A percentile compares a stretch with the other conserved stretches of the same genome.
These are phyloP conservation scores for Hydrolagus colliei DNA, from an alignment of 2,797 vertebrate genomes.

Conservation along the genomic window DNA sequence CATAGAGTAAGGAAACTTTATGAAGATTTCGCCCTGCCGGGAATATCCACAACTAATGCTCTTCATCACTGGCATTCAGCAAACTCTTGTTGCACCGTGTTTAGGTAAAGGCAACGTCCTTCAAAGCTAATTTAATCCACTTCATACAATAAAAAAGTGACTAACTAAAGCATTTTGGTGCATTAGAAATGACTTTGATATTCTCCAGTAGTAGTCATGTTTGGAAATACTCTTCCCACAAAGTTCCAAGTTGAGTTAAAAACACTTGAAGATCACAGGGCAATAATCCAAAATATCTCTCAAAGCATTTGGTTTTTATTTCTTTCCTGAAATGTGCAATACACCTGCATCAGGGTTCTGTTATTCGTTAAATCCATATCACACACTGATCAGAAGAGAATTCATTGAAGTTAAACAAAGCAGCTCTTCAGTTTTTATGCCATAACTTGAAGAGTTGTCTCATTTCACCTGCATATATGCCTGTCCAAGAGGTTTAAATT, in stretches of 20 bases:
- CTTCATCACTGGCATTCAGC: too few relatives aligned
- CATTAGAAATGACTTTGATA: background rate
- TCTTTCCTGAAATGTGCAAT: background rate
- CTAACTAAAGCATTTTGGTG: too few relatives aligned
- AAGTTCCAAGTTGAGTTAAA: background rate
- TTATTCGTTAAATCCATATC: background rate
- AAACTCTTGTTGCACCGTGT: too few relatives aligned
- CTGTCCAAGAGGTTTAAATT: slow-evolving; percentile 8
- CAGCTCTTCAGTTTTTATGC: background rate
- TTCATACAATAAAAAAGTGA: too few relatives aligned
- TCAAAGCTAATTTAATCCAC: too few relatives aligned
- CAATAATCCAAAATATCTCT: too few relatives aligned
- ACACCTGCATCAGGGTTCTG: slow-evolving; percentile 13
- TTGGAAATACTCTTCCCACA: too few relatives aligned
- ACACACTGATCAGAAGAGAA: background rate
- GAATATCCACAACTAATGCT: too few relatives aligned
- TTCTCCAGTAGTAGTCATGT: background rate
- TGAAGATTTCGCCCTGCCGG: too few relatives aligned
- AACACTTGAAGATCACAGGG: too few relatives aligned
- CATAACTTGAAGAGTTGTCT: slow-evolving; percentile 1
- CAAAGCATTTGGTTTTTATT: slow-evolving; percentile 2
- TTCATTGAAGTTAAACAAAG: slow-evolving; percentile 19
- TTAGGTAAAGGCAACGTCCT: too few relatives aligned
- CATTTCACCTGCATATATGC: background rate
- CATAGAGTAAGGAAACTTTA: too few relatives aligned